Evolutionary conservation across 2,888 invertebrate species (phyloP).

Genomic region (Pilophorus perplexus): DNA sequence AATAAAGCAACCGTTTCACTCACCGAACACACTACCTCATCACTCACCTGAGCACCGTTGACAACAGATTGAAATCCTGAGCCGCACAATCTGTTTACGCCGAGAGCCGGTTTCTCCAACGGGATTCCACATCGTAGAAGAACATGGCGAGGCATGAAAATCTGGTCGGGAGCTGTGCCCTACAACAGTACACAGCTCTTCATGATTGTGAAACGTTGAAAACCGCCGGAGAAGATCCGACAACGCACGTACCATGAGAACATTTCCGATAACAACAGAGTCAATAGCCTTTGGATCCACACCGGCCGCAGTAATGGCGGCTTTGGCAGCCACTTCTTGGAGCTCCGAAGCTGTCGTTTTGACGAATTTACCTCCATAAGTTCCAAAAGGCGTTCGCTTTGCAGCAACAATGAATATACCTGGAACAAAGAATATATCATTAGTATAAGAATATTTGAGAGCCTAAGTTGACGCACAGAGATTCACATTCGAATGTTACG

Average conservation of each 20-base stretch:
- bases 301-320: slow-evolving; percentile 74
- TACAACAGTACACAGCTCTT: slow-evolving; percentile 52
- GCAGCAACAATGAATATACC: slow-evolving; percentile 91
- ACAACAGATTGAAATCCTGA: slow-evolving; percentile 95
- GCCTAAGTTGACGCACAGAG: too few relatives aligned
- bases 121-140: slow-evolving; percentile 81
- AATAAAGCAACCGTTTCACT: neutral
- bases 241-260: slow-evolving; percentile 63
- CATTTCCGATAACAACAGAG: slow-evolving; percentile 86
- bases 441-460: too few relatives aligned
- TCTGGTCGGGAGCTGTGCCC: slow-evolving; percentile 77
- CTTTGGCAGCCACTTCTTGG: slow-evolving; percentile 75
- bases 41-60: slow-evolving; percentile 76
- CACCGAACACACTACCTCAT: neutral
- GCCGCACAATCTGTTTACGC: slow-evolving; percentile 92
- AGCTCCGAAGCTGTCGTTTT: slow-evolving; percentile 73
- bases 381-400: slow-evolving; percentile 94
- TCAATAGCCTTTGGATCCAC: slow-evolving; percentile 84
- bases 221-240: neutral
- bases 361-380: slow-evolving; percentile 82
- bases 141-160: slow-evolving; percentile 84
- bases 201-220: neutral
- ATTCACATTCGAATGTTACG: too few relatives aligned
- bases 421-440: too few relatives aligned
- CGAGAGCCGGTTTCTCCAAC: slow-evolving; percentile 76